These are phyloP conservation scores for Latrodectus elegans DNA, from an alignment of 2,888 invertebrate genomes.

Conservation along the genomic window DNA sequence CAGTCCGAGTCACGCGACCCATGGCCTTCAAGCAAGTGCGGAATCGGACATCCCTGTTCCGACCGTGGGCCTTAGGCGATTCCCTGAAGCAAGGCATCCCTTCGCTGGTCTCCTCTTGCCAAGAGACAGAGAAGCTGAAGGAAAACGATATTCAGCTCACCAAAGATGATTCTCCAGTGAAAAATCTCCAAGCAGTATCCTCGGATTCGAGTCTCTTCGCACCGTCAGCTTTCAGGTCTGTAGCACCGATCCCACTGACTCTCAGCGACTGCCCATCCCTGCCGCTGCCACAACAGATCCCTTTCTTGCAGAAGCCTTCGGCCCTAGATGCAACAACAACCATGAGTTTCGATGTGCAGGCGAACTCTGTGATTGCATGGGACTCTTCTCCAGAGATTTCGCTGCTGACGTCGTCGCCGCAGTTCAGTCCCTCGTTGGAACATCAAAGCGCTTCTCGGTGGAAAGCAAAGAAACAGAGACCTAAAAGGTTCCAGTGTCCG, in stretches of 20 bases:
- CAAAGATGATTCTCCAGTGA: not conserved
- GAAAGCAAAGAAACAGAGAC: constrained; percentile 72
- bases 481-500: constrained; percentile 77
- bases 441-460: constrained; percentile 13
- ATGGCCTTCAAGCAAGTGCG: constrained; percentile 71
- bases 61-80: constrained; percentile 69
- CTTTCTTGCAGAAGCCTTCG: constrained; percentile 1
- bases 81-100: not conserved
- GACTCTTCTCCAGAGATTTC: constrained; percentile 20
- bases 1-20: constrained; percentile 34
- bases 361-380: not conserved
- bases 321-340: not conserved
- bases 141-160: not conserved
- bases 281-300: not conserved
- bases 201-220: not conserved
- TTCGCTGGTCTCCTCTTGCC: not conserved
- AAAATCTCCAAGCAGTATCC: not conserved
- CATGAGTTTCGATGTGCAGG: not conserved
- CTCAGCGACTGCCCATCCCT: not conserved
- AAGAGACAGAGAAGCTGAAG: not conserved
- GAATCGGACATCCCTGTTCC: constrained; percentile 57
- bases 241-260: not conserved
- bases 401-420: constrained; percentile 8
- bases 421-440: constrained; percentile 20
- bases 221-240: not conserved